These are phyloP conservation scores for Phacellophora camtschatica DNA, from an alignment of 30 jellyfish, hydroid and myxozoan genomes.

Conservation along the genomic window DNA sequence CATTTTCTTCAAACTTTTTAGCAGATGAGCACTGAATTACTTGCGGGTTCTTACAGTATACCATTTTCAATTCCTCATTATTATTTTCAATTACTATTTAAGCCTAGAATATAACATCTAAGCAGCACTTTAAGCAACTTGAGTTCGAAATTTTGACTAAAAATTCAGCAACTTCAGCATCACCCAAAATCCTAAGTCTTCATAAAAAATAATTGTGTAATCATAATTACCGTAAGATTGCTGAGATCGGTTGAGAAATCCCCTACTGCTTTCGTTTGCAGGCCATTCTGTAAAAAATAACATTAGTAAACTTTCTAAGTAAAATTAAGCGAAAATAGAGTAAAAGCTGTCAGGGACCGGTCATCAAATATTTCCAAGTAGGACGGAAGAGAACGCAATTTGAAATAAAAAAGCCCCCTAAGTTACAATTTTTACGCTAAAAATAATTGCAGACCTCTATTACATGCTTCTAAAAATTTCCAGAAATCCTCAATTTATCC, in stretches of 20 bases:
- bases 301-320: no score
- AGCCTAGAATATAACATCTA: neutral
- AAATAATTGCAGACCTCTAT: no score
- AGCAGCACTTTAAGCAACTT: neutral
- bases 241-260: conserved; percentile 72
- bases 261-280: conserved; percentile 47
- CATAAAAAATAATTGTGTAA: neutral
- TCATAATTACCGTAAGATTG: conserved; percentile 50
- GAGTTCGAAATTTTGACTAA: neutral
- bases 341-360: no score
- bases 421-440: neutral
- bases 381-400: neutral
- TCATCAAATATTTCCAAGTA: no score
- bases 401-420: neutral
- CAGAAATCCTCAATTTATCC: no score
- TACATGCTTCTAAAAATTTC: no score
- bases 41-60: neutral
- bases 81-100: no score
- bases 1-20: no score
- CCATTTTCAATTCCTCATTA: neutral
- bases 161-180: no score
- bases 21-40: no score
- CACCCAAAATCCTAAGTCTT: no score
- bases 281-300: conserved; percentile 28
- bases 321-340: no score